These are phyloP conservation scores for Cristatella mucedo DNA, from an alignment of 2,888 invertebrate species.

Conservation along the genomic window DNA sequence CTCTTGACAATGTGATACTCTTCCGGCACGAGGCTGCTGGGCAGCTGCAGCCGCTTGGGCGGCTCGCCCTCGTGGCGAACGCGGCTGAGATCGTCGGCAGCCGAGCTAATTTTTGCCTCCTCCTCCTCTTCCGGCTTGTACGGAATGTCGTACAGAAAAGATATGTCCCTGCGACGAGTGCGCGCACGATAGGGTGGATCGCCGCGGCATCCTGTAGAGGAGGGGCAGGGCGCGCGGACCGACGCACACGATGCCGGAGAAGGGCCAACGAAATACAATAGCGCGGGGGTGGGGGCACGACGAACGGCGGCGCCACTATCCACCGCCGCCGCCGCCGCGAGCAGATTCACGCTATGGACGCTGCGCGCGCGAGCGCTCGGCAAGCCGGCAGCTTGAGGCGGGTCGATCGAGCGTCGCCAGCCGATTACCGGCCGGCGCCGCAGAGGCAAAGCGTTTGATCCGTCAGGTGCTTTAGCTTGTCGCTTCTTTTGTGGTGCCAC, in stretches of 20 bases:
- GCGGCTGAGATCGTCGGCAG: constrained; percentile 5
- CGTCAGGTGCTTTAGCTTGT: constrained; percentile 32
- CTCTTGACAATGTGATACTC: constrained; percentile 38
- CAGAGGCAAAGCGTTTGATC: constrained; percentile 34
- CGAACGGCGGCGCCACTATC: too few relatives aligned
- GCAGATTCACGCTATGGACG: too few relatives aligned
- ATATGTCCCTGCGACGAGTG: constrained; percentile 30
- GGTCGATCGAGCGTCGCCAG: too few relatives aligned
- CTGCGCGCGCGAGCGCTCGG: too few relatives aligned
- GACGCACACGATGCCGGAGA: too few relatives aligned
- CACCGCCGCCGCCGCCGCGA: too few relatives aligned
- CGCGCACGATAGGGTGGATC: too few relatives aligned
- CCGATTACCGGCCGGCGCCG: constrained; percentile 35
- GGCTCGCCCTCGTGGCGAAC: background rate
- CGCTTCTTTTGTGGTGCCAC: constrained; percentile 30
- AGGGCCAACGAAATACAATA: too few relatives aligned
- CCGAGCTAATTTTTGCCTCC: constrained; percentile 15
- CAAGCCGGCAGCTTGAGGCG: background rate
- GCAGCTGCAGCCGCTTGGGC: constrained; percentile 26
- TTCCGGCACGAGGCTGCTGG: constrained; percentile 34
- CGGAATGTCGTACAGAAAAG: constrained; percentile 37
- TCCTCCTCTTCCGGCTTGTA: constrained; percentile 19
- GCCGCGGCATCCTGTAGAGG: too few relatives aligned
- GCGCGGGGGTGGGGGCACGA: too few relatives aligned
- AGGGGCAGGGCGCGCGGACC: too few relatives aligned